These are phyloP conservation scores for Acanthochromis polyacanthus DNA, from an alignment of 2,113 vertebrate genomes.

Conservation along the genomic window DNA sequence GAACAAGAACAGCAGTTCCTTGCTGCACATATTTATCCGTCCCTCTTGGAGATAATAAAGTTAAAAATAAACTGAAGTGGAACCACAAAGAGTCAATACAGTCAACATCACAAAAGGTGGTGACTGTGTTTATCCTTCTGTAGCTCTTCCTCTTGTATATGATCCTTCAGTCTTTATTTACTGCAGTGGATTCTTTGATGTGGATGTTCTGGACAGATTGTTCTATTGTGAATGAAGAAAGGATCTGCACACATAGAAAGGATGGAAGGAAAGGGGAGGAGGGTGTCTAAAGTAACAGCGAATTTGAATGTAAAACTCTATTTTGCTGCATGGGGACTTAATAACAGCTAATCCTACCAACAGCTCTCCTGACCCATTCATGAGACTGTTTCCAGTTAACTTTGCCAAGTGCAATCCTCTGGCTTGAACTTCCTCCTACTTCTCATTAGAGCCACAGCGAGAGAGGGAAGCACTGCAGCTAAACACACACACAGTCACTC, in stretches of 20 bases:
- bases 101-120: slow-evolving; percentile 33
- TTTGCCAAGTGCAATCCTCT: slow-evolving; percentile 76
- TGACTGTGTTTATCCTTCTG: slow-evolving; percentile 14
- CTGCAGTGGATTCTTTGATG: slow-evolving; percentile 47
- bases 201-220: slow-evolving; percentile 58
- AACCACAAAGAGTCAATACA: slow-evolving; percentile 12
- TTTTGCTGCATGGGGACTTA: slow-evolving; percentile 46
- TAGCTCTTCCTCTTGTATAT: slow-evolving; percentile 6
- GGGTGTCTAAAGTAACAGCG: slow-evolving; percentile 30
- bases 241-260: slow-evolving; percentile 21
- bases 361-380: slow-evolving; percentile 69
- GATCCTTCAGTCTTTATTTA: slow-evolving; percentile 49
- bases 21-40: slow-evolving; percentile 10
- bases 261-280: slow-evolving; percentile 20
- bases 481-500: slow-evolving; percentile 55
- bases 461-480: slow-evolving; percentile 66
- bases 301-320: slow-evolving; percentile 35
- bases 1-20: background rate
- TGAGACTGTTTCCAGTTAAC: slow-evolving; percentile 66
- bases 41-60: slow-evolving; percentile 37
- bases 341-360: slow-evolving; percentile 56
- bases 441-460: slow-evolving; percentile 74
- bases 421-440: slow-evolving; percentile 67
- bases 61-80: slow-evolving; percentile 11
- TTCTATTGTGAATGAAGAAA: slow-evolving; percentile 54